Conservation (phyloP, 2,113 vertebrate genomes). For the Cynoglossus semilaevis region DNA sequence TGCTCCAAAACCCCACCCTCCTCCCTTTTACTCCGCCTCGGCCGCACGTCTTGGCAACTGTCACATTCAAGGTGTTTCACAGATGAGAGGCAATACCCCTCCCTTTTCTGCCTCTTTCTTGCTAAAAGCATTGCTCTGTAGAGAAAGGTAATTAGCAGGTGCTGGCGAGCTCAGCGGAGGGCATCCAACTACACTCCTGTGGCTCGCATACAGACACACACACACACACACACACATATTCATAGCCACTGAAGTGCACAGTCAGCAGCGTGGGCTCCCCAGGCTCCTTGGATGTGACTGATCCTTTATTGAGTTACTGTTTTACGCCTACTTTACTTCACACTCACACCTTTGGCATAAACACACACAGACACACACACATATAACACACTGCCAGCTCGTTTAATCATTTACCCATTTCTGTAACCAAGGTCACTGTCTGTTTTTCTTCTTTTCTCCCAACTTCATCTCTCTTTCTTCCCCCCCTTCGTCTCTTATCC, state of each 20-base stretch:
- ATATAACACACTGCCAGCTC: slow-evolving; percentile 64
- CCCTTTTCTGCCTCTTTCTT: slow-evolving; percentile 69
- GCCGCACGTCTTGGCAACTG: slow-evolving; percentile 97
- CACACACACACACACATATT: slow-evolving; percentile 41
- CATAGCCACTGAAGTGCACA: slow-evolving; percentile 69
- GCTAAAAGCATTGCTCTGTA: slow-evolving; percentile 87
- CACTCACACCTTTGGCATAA: slow-evolving; percentile 55
- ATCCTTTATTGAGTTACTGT: slow-evolving; percentile 84
- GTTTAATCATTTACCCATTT: slow-evolving; percentile 80
- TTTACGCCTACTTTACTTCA: slow-evolving; percentile 77
- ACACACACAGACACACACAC: slow-evolving; percentile 47
- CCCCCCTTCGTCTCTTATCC: slow-evolving; percentile 42
- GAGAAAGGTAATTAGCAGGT: slow-evolving; percentile 96
- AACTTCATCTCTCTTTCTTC: slow-evolving; percentile 54
- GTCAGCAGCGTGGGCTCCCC: slow-evolving; percentile 80
- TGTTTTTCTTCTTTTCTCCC: slow-evolving; percentile 67
- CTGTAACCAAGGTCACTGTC: slow-evolving; percentile 78
- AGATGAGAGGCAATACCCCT: slow-evolving; percentile 92
- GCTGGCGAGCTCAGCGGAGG: slow-evolving; percentile 87
- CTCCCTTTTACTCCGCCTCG: slow-evolving; percentile 75
- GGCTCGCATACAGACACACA: slow-evolving; percentile 58
- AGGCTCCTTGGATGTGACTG: slow-evolving; percentile 80
- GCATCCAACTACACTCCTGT: slow-evolving; percentile 76
- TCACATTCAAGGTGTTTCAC: slow-evolving; percentile 99
- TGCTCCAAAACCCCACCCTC: slow-evolving; percentile 75